Conservation (phyloP, 2,888 invertebrate genomes). For the Apodemia zela region DNA sequence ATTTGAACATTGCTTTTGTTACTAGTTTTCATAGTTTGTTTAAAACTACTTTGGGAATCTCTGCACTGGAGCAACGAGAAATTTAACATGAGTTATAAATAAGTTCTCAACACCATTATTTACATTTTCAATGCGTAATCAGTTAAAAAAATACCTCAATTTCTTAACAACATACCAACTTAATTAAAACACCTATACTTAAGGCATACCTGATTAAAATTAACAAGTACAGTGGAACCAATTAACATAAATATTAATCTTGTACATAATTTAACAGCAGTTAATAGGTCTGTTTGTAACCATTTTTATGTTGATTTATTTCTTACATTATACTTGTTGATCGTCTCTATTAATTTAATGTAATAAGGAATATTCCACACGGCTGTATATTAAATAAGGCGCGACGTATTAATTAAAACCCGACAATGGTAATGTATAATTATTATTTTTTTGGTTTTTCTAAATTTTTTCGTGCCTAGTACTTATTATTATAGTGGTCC, state of each 20-base stretch:
- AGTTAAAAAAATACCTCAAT: neutral
- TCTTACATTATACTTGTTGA: constrained; percentile 9
- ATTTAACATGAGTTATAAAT: no score
- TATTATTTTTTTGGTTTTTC: no score
- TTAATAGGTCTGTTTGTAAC: constrained; percentile 36
- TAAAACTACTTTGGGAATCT: no score
- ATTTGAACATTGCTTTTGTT: no score
- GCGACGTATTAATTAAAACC: no score
- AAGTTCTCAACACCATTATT: no score
- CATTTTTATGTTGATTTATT: constrained; percentile 18
- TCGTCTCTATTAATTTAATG: constrained; percentile 20
- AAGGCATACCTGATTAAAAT: constrained; percentile 24
- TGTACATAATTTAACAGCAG: constrained; percentile 40
- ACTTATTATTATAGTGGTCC: no score
- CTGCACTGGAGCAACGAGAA: no score
- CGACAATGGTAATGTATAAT: no score
- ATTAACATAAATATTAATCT: constrained; percentile 42
- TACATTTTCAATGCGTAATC: neutral
- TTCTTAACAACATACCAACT: neutral
- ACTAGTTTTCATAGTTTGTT: no score
- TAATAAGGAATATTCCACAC: constrained; percentile 4
- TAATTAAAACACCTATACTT: neutral
- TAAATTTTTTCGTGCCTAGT: no score
- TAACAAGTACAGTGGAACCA: constrained; percentile 33
- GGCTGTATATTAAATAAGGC: no score